These are phyloP conservation scores for Onthophagus sagittarius DNA, from an alignment of 2,888 invertebrate species.

Conservation along the genomic window DNA sequence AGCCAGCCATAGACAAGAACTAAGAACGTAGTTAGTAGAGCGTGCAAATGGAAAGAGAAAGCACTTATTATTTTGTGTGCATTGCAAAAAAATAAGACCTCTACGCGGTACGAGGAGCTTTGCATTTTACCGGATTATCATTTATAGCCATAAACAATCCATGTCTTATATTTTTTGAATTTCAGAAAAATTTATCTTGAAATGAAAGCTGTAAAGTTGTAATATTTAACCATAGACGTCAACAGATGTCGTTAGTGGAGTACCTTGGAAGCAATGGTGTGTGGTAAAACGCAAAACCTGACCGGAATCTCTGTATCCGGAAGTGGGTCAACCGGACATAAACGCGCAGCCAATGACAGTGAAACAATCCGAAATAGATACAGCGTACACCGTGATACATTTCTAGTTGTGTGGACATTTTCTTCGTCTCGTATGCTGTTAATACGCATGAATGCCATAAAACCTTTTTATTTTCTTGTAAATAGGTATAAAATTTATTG, in stretches of 20 bases:
- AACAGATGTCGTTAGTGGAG: not conserved
- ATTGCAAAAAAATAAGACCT: not conserved
- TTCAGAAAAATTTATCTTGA: not conserved
- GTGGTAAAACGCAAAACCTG: conserved; percentile 19
- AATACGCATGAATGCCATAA: not conserved
- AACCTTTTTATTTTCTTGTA: no score
- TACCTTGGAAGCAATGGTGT: not conserved
- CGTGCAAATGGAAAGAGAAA: conserved; percentile 40
- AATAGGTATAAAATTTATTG: not conserved
- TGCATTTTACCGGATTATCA: not conserved
- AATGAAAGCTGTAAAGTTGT: not conserved
- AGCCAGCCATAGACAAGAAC: conserved; percentile 34
- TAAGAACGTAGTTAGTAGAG: conserved; percentile 35
- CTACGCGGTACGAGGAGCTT: not conserved
- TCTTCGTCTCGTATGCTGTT: not conserved
- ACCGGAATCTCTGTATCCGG: conserved; percentile 35
- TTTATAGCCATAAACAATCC: not conserved
- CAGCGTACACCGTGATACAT: not conserved
- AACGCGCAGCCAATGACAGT: conserved; percentile 27
- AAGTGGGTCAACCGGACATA: conserved; percentile 36
- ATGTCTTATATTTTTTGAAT: no score
- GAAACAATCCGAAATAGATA: conserved; percentile 16
- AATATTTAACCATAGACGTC: not conserved
- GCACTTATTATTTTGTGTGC: conserved; percentile 32
- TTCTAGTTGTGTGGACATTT: not conserved